These are phyloP conservation scores for Amblyopsis hoosieri DNA, from an alignment of 2,797 vertebrate genomes.

Conservation along the genomic window DNA sequence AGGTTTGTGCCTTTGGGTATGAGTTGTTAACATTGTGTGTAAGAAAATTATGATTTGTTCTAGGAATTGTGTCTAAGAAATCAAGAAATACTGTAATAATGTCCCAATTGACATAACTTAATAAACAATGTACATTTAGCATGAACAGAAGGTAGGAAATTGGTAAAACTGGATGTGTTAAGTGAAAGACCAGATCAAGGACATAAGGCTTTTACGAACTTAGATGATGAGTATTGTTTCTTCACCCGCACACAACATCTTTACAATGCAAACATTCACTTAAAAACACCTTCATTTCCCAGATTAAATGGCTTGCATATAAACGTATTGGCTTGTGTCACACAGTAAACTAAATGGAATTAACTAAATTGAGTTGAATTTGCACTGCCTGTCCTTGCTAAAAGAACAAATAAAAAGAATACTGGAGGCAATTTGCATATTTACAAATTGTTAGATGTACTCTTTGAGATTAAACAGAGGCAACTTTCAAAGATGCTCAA, in stretches of 20 bases:
- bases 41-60: no score
- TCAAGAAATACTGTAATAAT: no score
- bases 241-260: conserved; percentile 49
- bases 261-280: conserved; percentile 55
- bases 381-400: conserved; percentile 52
- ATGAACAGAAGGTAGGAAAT: not conserved
- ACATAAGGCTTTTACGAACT: conserved; percentile 36
- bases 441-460: conserved; percentile 45
- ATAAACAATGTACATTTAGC: no score
- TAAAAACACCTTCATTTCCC: conserved; percentile 51
- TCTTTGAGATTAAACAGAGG: conserved; percentile 54
- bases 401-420: conserved; percentile 61
- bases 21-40: no score
- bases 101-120: no score
- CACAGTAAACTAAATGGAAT: conserved; percentile 69
- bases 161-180: no score
- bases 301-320: conserved; percentile 63
- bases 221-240: conserved; percentile 37
- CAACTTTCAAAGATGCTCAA: conserved; percentile 19
- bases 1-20: no score
- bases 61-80: no score
- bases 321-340: conserved; percentile 56
- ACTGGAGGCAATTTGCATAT: conserved; percentile 46
- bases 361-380: conserved; percentile 56
- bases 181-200: conserved; percentile 12